phyloP scores from a whole-genome alignment of 2,797 vertebrate genomes.

The Nothura maculosa region DNA sequence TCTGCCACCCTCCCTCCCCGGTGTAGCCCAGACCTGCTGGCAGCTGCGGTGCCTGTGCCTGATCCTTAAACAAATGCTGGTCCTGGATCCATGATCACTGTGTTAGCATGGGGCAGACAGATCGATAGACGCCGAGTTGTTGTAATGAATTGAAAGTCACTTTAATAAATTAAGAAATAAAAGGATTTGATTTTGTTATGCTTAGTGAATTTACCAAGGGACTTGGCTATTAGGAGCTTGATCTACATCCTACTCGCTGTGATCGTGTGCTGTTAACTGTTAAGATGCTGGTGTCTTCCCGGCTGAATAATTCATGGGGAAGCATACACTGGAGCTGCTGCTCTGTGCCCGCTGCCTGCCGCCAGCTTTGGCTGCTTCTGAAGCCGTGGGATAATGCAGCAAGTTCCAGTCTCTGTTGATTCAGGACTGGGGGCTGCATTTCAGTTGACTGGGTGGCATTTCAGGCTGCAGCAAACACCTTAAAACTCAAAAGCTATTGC shows the following conservation, averaged over 20 bases:
- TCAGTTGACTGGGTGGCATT: background rate
- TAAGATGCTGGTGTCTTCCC: background rate
- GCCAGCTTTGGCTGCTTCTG: background rate
- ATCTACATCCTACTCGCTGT: background rate
- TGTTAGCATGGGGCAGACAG: background rate
- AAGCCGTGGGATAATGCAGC: background rate
- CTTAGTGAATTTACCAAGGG: conserved; percentile 57
- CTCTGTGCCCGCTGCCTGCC: background rate
- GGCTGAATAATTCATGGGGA: background rate
- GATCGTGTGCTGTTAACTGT: background rate
- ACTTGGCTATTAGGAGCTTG: background rate
- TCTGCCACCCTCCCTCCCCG: background rate
- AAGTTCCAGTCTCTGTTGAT: background rate
- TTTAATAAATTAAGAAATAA: conserved; percentile 59
- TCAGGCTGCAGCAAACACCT: background rate
- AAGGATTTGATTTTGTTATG: conserved; percentile 43
- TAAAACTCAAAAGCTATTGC: background rate
- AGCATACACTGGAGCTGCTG: rapidly evolving
- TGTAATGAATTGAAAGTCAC: conserved; percentile 57
- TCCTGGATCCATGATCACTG: rapidly evolving
- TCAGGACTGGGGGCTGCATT: background rate
- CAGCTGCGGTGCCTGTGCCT: background rate
- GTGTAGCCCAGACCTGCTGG: background rate
- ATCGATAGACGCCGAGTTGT: background rate
- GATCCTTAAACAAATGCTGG: background rate